A percentile compares a stretch with the other conserved stretches of the same genome.
phyloP scores from a whole-genome alignment of 2,888 invertebrate genomes.

The Tetragonula carbonaria region DNA sequence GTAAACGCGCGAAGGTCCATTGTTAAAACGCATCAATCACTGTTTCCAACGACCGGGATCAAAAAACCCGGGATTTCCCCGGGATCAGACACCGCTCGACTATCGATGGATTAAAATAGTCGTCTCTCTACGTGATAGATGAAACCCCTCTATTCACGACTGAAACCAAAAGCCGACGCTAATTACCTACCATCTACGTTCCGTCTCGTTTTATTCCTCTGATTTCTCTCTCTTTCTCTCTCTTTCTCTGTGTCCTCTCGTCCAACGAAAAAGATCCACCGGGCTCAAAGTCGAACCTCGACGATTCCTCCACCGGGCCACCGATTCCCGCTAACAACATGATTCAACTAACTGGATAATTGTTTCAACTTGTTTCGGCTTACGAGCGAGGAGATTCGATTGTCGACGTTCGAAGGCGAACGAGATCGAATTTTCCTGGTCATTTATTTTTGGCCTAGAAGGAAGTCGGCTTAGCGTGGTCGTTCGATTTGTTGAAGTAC shows the following conservation, averaged over 20 bases:
- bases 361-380: constrained; percentile 4
- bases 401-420: neutral
- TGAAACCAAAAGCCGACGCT: constrained; percentile 25
- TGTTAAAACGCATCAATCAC: constrained; percentile 27
- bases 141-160: neutral
- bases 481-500: neutral
- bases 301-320: neutral
- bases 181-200: constrained; percentile 2
- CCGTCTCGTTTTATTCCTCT: neutral
- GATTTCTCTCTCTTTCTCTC: neutral
- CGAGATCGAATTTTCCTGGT: neutral
- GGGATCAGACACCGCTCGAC: neutral
- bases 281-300: neutral
- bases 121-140: constrained; percentile 31
- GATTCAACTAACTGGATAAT: constrained; percentile 27
- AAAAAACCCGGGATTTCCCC: neutral
- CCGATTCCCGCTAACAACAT: neutral
- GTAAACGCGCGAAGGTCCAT: neutral
- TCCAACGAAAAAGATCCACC: neutral
- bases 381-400: neutral
- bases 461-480: neutral
- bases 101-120: constrained; percentile 34
- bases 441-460: neutral
- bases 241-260: neutral
- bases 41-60: constrained; percentile 20